Base-by-base conservation (phyloP, 2,797 vertebrate species). In the Chiroxiphia lanceolata region DNA sequence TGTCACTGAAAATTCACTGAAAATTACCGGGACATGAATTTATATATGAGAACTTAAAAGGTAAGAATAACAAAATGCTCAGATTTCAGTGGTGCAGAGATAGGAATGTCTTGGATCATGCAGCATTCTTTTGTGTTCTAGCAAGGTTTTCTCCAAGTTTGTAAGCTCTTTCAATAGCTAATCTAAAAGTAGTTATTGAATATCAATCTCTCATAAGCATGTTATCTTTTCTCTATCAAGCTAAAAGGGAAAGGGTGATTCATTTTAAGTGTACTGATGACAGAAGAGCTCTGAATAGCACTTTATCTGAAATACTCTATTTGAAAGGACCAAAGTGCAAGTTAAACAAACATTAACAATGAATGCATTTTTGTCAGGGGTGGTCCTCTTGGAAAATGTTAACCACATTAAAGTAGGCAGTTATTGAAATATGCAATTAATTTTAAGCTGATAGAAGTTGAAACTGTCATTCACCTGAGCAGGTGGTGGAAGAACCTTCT, bases 401-500 rank as follows among this genome's bases (percentile, higher is more conserved):
- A 97, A 87, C 48, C 77, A 74, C 92, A 96, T 92, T 87, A 84
- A 88, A 81, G 89, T 9, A 91, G 81, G 51, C 12, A 64, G 93
- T 76, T 91, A 83, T 84, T 96, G 89, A 97, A 94, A 94, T 79
- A 94, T 44, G 87, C 94, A 97, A 98, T 97, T 96, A 96, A 97
- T 98, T 91, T 96, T 76, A 97, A 97, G 94, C 96, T 95, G 94
- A 97, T 92, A 75, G 80, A 96, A 94, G 42, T 26, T 71, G 86
- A 95, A 95, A 60, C 63, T 67, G 92, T 70, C 65, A 96, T 96
- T 98, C 98, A 99, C 99, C 99, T 99, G 98, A 99, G 98, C 86
- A 99, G 98, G 97, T 99, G 99, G 97, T 99, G 99, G 97, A 99
- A 99, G 97, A 99, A 99, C 95, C 99, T 98, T 25, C 99, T 98